Conservation (phyloP, 2,888 invertebrate species). For the Desoria tigrina region DNA sequence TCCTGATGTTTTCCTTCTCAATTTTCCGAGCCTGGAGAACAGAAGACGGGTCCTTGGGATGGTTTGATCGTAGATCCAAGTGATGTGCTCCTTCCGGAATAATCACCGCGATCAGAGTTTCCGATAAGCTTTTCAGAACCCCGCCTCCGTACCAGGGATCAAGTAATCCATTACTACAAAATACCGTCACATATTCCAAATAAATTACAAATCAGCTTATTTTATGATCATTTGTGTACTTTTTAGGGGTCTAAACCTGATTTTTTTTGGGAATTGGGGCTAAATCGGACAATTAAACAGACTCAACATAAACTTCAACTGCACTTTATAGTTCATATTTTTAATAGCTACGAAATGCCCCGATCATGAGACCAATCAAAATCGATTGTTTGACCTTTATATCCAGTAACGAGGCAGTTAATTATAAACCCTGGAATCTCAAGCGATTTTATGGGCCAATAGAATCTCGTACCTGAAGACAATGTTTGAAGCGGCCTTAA, state of each 20-base stretch:
- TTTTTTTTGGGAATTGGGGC: too few relatives aligned
- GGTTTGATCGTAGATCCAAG: conserved; percentile 71
- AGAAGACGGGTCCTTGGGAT: conserved; percentile 66
- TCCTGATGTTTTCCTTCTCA: conserved; percentile 65
- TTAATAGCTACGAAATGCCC: too few relatives aligned
- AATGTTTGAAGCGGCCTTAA: conserved; percentile 65
- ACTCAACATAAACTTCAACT: too few relatives aligned
- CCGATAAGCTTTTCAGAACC: conserved; percentile 68
- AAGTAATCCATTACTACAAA: conserved; percentile 73
- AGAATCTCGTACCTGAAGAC: conserved; percentile 59
- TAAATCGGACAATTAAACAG: too few relatives aligned
- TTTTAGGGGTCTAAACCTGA: too few relatives aligned
- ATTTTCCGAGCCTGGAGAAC: conserved; percentile 66
- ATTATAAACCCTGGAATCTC: not conserved
- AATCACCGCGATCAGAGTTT: conserved; percentile 68
- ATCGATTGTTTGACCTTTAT: too few relatives aligned
- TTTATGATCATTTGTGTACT: too few relatives aligned
- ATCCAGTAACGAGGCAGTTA: not conserved
- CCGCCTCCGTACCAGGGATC: conserved; percentile 89
- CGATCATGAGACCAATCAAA: too few relatives aligned
- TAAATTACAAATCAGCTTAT: too few relatives aligned
- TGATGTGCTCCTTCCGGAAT: conserved; percentile 85
- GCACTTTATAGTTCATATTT: too few relatives aligned
- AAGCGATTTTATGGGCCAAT: not conserved
- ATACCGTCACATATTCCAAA: too few relatives aligned